These are phyloP conservation scores for Rhinichthys klamathensis DNA, from an alignment of 2,113 vertebrate genomes.

Conservation along the genomic window DNA sequence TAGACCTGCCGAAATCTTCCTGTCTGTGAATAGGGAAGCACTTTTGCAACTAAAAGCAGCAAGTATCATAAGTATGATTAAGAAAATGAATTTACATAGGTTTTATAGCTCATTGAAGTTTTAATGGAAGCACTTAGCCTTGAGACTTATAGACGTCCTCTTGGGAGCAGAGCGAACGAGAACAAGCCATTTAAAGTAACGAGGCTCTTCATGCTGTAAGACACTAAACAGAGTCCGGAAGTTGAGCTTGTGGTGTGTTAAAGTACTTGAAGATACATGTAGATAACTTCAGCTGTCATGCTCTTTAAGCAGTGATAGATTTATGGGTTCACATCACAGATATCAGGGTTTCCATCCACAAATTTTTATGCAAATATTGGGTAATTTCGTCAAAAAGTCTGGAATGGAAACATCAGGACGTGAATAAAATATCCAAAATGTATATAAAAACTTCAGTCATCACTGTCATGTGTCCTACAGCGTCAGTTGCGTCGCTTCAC, in stretches of 20 bases:
- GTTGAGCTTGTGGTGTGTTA: background rate
- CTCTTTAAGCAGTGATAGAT: background rate
- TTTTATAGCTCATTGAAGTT: constrained; percentile 37
- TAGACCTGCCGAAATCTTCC: background rate
- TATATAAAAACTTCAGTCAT: background rate
- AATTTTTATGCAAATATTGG: background rate
- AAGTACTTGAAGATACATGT: constrained; percentile 7
- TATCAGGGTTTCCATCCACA: background rate
- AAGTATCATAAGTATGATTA: constrained; percentile 38
- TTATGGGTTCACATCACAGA: background rate
- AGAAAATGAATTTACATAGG: constrained; percentile 36
- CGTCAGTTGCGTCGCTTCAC: no score
- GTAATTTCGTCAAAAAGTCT: background rate
- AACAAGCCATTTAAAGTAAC: constrained; percentile 29
- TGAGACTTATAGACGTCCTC: constrained; percentile 33
- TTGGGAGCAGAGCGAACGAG: constrained; percentile 7
- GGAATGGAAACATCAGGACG: background rate
- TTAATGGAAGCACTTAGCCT: constrained; percentile 38
- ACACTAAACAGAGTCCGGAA: background rate
- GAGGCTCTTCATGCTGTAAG: constrained; percentile 4
- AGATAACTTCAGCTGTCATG: background rate
- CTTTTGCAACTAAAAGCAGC: constrained; percentile 11
- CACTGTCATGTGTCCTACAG: background rate
- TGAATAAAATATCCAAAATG: background rate
- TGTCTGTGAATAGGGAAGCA: background rate